Evolutionary conservation across 2,113 vertebrate genomes (phyloP).

Genomic region (Centrocercus urophasianus): DNA sequence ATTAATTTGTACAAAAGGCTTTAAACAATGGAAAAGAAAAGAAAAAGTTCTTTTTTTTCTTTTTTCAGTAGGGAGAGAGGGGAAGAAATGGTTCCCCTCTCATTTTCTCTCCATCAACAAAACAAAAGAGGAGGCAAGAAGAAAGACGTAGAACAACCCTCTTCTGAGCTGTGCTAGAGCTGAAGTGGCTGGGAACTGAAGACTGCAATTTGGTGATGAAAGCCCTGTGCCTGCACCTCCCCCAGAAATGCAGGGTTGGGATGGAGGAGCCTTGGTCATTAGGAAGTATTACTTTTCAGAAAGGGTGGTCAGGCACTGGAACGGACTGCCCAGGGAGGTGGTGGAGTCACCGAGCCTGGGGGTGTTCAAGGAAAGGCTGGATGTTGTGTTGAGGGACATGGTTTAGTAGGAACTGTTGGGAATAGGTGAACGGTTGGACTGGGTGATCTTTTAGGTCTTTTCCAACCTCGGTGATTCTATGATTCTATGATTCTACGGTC

Average conservation of each 20-base stretch:
- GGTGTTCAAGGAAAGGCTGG: too few species aligned
- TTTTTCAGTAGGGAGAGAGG: background rate
- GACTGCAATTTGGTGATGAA: background rate
- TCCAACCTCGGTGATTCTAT: too few species aligned
- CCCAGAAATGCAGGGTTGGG: background rate
- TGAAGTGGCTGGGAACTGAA: background rate
- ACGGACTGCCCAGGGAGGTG: too few species aligned
- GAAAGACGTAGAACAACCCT: background rate
- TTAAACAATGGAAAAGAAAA: background rate
- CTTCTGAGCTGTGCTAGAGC: background rate
- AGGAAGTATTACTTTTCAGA: too few species aligned
- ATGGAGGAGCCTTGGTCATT: background rate
- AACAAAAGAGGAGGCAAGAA: background rate
- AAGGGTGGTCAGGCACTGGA: too few species aligned
- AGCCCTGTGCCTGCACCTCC: background rate
- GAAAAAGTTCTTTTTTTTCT: accelerated
- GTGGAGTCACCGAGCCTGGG: too few species aligned
- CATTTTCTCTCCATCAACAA: background rate
- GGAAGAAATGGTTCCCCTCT: background rate
- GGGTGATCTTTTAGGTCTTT: too few species aligned
- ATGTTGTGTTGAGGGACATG: too few species aligned
- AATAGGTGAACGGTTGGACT: too few species aligned
- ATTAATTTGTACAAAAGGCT: background rate
- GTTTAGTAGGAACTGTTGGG: too few species aligned
- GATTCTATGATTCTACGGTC: too few species aligned